phyloP scores from a whole-genome alignment of 2,797 vertebrate species.

The Parotocinclus haroldoi region DNA sequence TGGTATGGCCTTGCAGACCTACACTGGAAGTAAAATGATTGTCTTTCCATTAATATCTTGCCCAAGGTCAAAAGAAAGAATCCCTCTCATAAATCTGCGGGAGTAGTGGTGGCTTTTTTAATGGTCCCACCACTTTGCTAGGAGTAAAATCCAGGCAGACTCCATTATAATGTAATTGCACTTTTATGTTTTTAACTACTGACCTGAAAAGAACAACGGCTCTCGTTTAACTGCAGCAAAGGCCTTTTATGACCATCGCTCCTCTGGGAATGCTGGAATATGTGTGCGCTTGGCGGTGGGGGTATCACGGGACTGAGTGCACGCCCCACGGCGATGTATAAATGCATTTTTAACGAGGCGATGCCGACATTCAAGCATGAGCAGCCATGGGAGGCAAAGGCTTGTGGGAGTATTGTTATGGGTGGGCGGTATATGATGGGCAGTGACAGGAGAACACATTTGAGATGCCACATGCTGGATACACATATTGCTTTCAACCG shows the following conservation, averaged over 20 bases:
- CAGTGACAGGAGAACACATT: slow-evolving; percentile 5
- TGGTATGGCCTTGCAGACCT: not conserved
- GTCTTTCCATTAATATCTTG: slow-evolving; percentile 37
- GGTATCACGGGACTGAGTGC: slow-evolving; percentile 25
- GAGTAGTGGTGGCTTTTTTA: slow-evolving; percentile 49
- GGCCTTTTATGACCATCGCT: slow-evolving; percentile 35
- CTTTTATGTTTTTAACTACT: slow-evolving; percentile 78
- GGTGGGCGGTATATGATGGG: slow-evolving; percentile 16
- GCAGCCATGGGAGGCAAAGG: slow-evolving; percentile 12
- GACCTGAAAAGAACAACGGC: slow-evolving; percentile 79
- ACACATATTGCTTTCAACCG: slow-evolving; percentile 5
- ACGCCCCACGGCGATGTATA: slow-evolving; percentile 11
- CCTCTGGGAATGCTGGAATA: slow-evolving; percentile 3
- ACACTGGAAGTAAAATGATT: slow-evolving; percentile 26
- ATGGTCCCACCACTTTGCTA: slow-evolving; percentile 47
- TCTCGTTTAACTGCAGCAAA: slow-evolving; percentile 69
- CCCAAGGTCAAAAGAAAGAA: slow-evolving; percentile 49
- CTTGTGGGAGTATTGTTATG: slow-evolving; percentile 18
- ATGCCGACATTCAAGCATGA: slow-evolving; percentile 56
- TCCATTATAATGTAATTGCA: slow-evolving; percentile 71
- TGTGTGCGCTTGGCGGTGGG: slow-evolving; percentile 25
- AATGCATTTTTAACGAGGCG: slow-evolving; percentile 47
- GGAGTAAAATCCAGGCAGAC: slow-evolving; percentile 53
- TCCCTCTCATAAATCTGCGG: slow-evolving; percentile 46
- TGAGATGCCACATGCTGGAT: slow-evolving; percentile 7